phyloP scores from a whole-genome alignment of 2,888 invertebrate genomes.

The Drosophila merina region DNA sequence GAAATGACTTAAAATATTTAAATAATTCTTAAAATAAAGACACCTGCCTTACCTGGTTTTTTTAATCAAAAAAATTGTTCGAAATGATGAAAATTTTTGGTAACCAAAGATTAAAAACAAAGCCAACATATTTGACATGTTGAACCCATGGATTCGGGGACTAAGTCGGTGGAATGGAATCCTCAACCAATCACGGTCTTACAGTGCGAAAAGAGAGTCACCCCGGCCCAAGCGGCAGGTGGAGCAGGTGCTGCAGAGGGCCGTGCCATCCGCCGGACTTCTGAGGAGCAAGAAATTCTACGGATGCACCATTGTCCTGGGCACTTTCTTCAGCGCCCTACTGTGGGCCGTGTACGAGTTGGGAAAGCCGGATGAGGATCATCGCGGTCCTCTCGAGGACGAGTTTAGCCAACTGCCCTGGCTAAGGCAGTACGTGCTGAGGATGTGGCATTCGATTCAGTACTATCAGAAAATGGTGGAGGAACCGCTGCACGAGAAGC shows the following conservation, averaged over 20 bases:
- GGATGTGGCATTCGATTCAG: constrained; percentile 89
- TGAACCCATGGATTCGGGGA: constrained; percentile 18
- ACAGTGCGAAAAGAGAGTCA: not conserved
- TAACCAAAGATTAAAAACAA: not conserved
- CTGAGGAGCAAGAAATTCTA: constrained; percentile 16
- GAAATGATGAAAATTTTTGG: constrained; percentile 5
- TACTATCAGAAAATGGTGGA: constrained; percentile 92
- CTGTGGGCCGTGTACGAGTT: constrained; percentile 88
- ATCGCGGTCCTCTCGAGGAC: constrained; percentile 90
- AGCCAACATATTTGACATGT: constrained; percentile 11
- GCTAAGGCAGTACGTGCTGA: constrained; percentile 88
- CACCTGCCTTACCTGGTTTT: not conserved
- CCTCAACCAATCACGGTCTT: not conserved
- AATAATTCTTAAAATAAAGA: no score
- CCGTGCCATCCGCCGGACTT: not conserved
- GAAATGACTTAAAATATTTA: no score
- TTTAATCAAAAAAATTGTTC: not conserved
- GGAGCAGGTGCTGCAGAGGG: not conserved
- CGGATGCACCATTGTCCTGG: constrained; percentile 84
- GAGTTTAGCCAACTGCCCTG: constrained; percentile 89
- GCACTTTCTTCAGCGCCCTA: constrained; percentile 86
- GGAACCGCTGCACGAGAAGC: constrained; percentile 96
- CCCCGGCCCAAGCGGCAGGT: not conserved
- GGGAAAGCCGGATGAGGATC: constrained; percentile 89
- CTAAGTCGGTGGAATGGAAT: constrained; percentile 8